Evolutionary conservation across 2,797 vertebrate genomes (phyloP), one percentile per base, ranked within the genome.

Genomic region (Amphiprion clarkii): DNA sequence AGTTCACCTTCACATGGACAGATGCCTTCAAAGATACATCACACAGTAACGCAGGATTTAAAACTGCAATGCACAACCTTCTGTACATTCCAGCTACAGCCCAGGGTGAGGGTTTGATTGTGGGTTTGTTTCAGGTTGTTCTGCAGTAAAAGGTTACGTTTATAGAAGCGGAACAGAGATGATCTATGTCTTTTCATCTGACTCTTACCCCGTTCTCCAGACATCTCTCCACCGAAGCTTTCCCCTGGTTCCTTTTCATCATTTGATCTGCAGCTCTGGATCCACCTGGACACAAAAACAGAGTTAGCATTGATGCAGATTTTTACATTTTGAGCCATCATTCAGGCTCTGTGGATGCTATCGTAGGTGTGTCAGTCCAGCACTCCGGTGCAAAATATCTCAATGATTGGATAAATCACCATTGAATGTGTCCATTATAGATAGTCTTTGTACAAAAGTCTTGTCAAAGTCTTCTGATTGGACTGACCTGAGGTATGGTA

Each of bases 201-300:
- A 23, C 11, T 93, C 96, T 95, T 93, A 98, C 97, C 75, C 96
- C 96, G 14, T 98, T 97, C 87, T 98, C 96, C 85, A 95, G 87
- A 82, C 93, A 88, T 71, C 94, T 88, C 56, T 97, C 97, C 67
- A 85, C 69, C 0, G 93, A 86, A 11, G 84, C 71, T 79, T 97
- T 97, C 67, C 93, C 84, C 25, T 95, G 94, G 49, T 96, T 97
- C 92, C 96, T 96, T 87, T 94, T 97, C 49, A 77, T 67, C 46
- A 79, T 31, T 76, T 91, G 87, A 55, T 98, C 97, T 31, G 95
- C 93, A 68, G 87, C 72, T 84, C 96, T 94, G 54, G 92, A 93
- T 69, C 92, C 94, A 89, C 91, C 95, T 88, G 87, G 84, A 93
- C 3, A 93, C 19, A 23, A 71, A 71, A 51, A 49, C 14, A 67